Percentiles rank a stretch among this genome's conserved stretches.
Evolutionary conservation across 2,113 vertebrate species (phyloP).

Genomic region (Serinus canaria): DNA sequence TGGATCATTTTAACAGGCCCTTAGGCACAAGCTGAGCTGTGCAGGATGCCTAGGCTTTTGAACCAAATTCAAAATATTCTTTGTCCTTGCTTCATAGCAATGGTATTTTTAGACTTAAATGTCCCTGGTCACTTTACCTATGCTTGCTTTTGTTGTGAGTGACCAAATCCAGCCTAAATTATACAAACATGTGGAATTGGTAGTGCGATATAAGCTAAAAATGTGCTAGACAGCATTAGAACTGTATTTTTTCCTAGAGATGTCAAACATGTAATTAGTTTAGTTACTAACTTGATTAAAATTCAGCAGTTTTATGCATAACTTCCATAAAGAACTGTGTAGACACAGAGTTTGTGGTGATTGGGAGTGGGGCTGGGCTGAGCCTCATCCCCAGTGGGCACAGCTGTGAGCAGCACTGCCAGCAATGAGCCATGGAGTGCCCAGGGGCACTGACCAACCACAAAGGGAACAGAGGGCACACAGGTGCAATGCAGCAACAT

Average conservation of each 20-base stretch:
- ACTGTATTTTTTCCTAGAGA: background rate
- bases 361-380: background rate
- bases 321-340: background rate
- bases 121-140: background rate
- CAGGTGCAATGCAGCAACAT: background rate
- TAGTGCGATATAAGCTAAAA: background rate
- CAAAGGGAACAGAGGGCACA: background rate
- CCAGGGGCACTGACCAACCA: background rate
- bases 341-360: background rate
- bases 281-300: conserved; percentile 5
- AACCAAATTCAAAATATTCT: background rate
- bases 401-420: background rate
- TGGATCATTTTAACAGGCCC: background rate
- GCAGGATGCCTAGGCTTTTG: background rate
- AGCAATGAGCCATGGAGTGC: background rate
- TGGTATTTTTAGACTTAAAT: background rate
- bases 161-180: background rate
- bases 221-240: background rate
- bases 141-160: background rate
- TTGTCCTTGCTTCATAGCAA: background rate
- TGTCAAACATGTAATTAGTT: background rate
- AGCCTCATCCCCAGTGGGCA: background rate
- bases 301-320: conserved; percentile 6
- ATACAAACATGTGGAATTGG: background rate
- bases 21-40: background rate